phyloP scores from a whole-genome alignment of 2,888 invertebrate species.

The Troides oblongomaculatus region DNA sequence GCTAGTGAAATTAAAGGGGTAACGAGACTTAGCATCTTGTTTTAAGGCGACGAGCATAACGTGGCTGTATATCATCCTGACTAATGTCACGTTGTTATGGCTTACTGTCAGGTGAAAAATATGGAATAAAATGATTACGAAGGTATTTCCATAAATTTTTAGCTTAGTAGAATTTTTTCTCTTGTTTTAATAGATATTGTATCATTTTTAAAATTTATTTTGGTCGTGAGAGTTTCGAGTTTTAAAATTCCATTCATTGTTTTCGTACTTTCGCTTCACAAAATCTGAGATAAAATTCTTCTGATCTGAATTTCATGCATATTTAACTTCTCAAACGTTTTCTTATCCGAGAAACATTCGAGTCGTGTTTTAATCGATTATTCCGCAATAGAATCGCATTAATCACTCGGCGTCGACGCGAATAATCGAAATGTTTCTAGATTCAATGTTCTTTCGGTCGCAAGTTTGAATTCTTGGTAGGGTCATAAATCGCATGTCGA shows the following conservation, averaged over 20 bases:
- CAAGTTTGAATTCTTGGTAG: constrained; percentile 38
- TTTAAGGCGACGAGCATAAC: too few species aligned
- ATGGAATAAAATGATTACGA: too few species aligned
- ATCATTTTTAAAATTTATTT: not conserved
- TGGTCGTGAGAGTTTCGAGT: not conserved
- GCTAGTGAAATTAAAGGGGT: too few species aligned
- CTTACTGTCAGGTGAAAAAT: too few species aligned
- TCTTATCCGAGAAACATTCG: constrained; percentile 2
- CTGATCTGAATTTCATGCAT: not conserved
- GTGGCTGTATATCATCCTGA: too few species aligned
- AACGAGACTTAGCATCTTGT: too few species aligned
- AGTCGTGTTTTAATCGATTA: constrained; percentile 10
- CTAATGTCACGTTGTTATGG: too few species aligned
- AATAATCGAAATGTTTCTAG: constrained; percentile 36
- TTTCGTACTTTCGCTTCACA: not conserved
- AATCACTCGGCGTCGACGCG: constrained; percentile 23
- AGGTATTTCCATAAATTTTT: too few species aligned
- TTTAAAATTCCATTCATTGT: not conserved
- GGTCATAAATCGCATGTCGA: constrained; percentile 45
- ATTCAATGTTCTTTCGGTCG: constrained; percentile 39
- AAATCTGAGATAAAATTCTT: not conserved
- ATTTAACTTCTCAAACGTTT: not conserved
- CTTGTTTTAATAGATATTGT: not conserved
- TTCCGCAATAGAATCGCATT: constrained; percentile 10
- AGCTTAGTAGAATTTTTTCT: not conserved